Evolutionary conservation across 2,113 vertebrate species (phyloP), one percentile per base, ranked within the genome.

Genomic region (Ellobius talpinus): DNA sequence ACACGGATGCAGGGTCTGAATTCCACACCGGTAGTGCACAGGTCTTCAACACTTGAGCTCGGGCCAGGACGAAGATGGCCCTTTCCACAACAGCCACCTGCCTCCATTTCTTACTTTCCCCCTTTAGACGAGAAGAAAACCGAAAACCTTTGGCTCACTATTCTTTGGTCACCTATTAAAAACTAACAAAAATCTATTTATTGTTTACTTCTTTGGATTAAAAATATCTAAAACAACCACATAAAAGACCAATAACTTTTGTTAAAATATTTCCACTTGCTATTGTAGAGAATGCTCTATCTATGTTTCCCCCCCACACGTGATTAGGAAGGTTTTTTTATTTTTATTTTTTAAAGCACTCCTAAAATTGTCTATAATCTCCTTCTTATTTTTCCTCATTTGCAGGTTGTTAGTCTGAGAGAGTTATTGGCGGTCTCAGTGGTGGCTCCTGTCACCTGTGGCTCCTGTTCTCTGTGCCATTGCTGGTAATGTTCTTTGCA

Each of bases 41-140:
- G 1, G 2, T 17, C 42, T 0, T 42, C 11, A 1, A 7, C 6
- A 4, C 16, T 9, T 17, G 42, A 61, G 13, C n/a, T 6, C 9
- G 5, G 17, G 21, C 23, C 36, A 1, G 4, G 17, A 36, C 5
- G 1, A 39, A 82, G 47, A 29, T 11, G 33, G 24, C 52, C 21
- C 90, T 89, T 96, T 94, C 96, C 96, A 90, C 90, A 91, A 92
- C 70, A 39, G 93, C 95, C 85, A 90, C 50, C 39, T 45, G 31
- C 33, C 45, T 87, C 50, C 39, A 19, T 50, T 23, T 36, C 42
- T 52, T 16, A 12, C 7, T 23, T 31, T 47, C 14, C 5, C 11
- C 39, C 39, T 39, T 47, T 63, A 50, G 23, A 47, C 65, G 45
- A 76, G 52, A 68, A 63, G 47, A 74, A 77, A 85, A 66, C 61